Conservation (phyloP, 2,113 vertebrate genomes). For the Excalfactoria chinensis region DNA sequence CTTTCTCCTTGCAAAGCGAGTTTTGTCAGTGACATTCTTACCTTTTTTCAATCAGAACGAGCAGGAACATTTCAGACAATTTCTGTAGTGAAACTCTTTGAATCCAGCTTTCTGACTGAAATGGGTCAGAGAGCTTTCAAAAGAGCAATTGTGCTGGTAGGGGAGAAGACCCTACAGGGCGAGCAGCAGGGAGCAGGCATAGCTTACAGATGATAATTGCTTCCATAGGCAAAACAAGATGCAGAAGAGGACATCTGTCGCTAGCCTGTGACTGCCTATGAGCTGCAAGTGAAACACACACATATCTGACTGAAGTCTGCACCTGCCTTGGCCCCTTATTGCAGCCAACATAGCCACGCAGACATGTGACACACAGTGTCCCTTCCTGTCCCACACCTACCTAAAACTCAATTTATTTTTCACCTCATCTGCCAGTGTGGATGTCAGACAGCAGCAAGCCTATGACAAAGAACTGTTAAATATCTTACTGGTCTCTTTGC, state of each 20-base stretch:
- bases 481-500: background rate
- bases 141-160: background rate
- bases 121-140: background rate
- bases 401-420: background rate
- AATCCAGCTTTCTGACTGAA: background rate
- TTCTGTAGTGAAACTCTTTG: background rate
- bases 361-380: background rate
- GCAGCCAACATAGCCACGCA: background rate
- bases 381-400: background rate
- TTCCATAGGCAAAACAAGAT: background rate
- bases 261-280: background rate
- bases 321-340: background rate
- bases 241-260: background rate
- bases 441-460: background rate
- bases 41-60: background rate
- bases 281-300: background rate
- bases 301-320: background rate
- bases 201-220: background rate
- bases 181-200: conserved; percentile 9
- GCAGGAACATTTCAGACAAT: background rate
- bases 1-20: background rate
- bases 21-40: background rate
- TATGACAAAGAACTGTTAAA: background rate
- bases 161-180: background rate
- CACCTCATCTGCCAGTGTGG: fast-evolving